Percentiles rank a stretch among this genome's conserved stretches.
phyloP scores from a whole-genome alignment of 2,888 invertebrate species.

The Drosophila nigricruria region DNA sequence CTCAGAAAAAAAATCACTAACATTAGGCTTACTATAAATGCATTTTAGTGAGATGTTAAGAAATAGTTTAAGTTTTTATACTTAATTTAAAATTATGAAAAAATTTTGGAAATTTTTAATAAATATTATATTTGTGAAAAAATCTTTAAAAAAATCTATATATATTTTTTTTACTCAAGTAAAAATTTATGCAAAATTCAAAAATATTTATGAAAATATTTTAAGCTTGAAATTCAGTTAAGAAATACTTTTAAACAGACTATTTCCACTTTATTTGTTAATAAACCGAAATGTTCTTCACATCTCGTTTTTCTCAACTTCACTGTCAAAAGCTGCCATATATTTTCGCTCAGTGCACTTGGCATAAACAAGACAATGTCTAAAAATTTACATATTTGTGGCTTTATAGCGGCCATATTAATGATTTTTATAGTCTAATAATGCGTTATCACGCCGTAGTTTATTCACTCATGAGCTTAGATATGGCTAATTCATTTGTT shows the following conservation, averaged over 20 bases:
- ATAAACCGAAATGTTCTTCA: too few relatives aligned
- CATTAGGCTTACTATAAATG: background rate
- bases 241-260: too few relatives aligned
- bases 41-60: background rate
- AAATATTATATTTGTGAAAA: too few relatives aligned
- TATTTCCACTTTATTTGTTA: too few relatives aligned
- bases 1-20: background rate
- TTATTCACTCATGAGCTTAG: constrained; percentile 48
- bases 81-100: too few relatives aligned
- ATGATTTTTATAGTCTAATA: constrained; percentile 77
- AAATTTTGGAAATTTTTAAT: too few relatives aligned
- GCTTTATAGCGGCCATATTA: constrained; percentile 67
- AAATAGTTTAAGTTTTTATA: background rate
- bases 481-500: constrained; percentile 72
- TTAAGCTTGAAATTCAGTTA: too few relatives aligned
- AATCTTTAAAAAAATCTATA: too few relatives aligned
- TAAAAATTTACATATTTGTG: constrained; percentile 67
- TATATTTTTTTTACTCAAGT: too few relatives aligned
- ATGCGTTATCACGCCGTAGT: constrained; percentile 77
- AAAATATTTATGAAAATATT: too few relatives aligned
- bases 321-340: background rate
- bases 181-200: too few relatives aligned
- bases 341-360: constrained; percentile 4
- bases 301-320: background rate
- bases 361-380: constrained; percentile 14